phyloP scores from a whole-genome alignment of 2,888 invertebrate species.

The Cheilosia impressa region DNA sequence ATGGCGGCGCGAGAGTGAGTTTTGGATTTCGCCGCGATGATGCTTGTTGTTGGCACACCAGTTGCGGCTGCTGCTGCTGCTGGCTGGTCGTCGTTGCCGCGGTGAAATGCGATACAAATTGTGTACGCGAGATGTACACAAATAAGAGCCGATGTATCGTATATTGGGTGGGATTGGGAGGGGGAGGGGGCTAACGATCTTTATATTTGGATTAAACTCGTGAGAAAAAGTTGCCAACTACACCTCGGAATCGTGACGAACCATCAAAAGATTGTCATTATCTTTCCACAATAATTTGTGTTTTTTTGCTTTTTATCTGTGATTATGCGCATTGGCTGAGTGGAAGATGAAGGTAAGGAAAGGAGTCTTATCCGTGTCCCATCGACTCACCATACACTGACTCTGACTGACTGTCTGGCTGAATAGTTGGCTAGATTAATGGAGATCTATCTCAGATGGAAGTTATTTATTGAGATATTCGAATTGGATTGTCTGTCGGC shows the following conservation, averaged over 20 bases:
- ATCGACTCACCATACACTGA: constrained; percentile 57
- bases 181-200: constrained; percentile 38
- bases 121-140: constrained; percentile 64
- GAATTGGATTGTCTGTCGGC: constrained; percentile 10
- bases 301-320: constrained; percentile 75
- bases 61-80: constrained; percentile 58
- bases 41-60: constrained; percentile 4
- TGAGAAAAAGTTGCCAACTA: constrained; percentile 76
- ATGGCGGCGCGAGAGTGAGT: constrained; percentile 54
- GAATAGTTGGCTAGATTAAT: constrained; percentile 56
- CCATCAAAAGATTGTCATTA: constrained; percentile 84
- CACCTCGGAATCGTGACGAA: constrained; percentile 82
- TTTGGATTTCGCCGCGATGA: constrained; percentile 23
- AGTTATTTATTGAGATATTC: constrained; percentile 50
- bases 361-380: constrained; percentile 66
- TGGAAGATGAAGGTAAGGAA: constrained; percentile 49
- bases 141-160: constrained; percentile 45
- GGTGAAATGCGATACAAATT: constrained; percentile 72
- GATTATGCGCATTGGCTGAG: constrained; percentile 69
- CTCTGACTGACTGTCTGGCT: constrained; percentile 47
- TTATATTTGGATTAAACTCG: constrained; percentile 76
- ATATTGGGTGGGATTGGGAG: neutral
- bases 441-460: constrained; percentile 47
- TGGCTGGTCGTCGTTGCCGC: constrained; percentile 26
- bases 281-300: constrained; percentile 83